These are phyloP conservation scores for Danaus melanippus DNA, from an alignment of 1,140 invertebrate genomes.

Conservation along the genomic window DNA sequence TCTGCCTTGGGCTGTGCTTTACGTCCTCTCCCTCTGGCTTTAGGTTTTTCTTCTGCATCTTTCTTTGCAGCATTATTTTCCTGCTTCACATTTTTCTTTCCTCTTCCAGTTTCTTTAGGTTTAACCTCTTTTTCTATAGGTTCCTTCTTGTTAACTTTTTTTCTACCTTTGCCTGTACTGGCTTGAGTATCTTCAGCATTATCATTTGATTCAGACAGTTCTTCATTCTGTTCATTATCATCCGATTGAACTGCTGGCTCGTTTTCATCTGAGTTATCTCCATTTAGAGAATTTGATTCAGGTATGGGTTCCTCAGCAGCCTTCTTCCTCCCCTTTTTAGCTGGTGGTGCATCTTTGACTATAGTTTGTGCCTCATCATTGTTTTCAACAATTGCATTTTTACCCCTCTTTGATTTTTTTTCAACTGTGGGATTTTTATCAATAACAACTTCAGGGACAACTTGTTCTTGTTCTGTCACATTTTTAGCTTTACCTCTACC, in stretches of 20 bases:
- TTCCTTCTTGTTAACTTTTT: conserved; percentile 50
- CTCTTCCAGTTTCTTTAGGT: conserved; percentile 30
- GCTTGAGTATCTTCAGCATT: conserved; percentile 30
- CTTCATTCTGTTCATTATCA: conserved; percentile 38
- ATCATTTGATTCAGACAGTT: conserved; percentile 40
- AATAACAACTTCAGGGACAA: conserved; percentile 33
- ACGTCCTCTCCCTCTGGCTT: conserved; percentile 42
- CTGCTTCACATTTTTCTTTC: conserved; percentile 41
- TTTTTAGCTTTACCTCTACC: conserved; percentile 53
- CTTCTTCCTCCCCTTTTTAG: conserved; percentile 53
- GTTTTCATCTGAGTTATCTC: conserved; percentile 40
- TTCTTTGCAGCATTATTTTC: conserved; percentile 25
- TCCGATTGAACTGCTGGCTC: conserved; percentile 25
- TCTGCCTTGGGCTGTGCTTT: conserved; percentile 41
- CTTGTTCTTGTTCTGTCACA: conserved; percentile 31
- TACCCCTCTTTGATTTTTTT: conserved; percentile 52
- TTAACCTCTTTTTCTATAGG: conserved; percentile 29
- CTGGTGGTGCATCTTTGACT: conserved; percentile 30
- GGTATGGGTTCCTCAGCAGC: conserved; percentile 28
- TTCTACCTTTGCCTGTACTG: conserved; percentile 35
- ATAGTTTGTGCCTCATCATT: conserved; percentile 33
- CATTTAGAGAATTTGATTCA: conserved; percentile 23
- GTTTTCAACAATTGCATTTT: conserved; percentile 32
- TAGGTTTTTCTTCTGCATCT: conserved; percentile 47
- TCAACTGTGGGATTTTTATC: conserved; percentile 36